phyloP scores from a whole-genome alignment of 2,888 invertebrate genomes.

The Drosophila vallismaia region DNA sequence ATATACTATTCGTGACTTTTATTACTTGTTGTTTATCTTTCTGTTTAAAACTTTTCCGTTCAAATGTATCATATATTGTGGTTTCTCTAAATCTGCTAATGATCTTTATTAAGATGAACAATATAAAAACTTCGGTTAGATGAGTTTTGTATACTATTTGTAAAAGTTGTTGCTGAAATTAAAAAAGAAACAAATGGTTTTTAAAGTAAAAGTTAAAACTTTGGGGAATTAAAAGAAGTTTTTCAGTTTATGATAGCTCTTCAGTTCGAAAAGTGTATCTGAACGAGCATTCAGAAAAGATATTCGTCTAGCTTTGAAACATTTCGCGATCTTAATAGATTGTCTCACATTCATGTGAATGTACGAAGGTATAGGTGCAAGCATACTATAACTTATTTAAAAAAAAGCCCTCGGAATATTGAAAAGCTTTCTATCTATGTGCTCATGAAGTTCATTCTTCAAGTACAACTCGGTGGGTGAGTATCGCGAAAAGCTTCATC shows the following conservation, averaged over 20 bases:
- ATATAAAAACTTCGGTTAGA: not conserved
- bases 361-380: slow-evolving; percentile 4
- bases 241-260: not conserved
- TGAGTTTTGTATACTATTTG: too few relatives aligned
- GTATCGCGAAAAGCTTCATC: slow-evolving; percentile 57
- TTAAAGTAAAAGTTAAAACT: too few relatives aligned
- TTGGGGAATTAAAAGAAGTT: too few relatives aligned
- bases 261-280: not conserved
- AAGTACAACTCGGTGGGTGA: slow-evolving; percentile 65
- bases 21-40: not conserved
- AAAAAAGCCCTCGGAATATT: slow-evolving; percentile 26
- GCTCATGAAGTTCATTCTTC: slow-evolving; percentile 54
- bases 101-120: not conserved
- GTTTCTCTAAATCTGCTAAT: not conserved
- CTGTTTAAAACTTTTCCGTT: not conserved
- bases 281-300: not conserved
- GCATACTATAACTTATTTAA: slow-evolving; percentile 22
- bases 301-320: slow-evolving; percentile 6
- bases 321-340: slow-evolving; percentile 31
- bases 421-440: slow-evolving; percentile 33
- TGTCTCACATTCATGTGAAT: slow-evolving; percentile 6
- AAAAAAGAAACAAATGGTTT: too few relatives aligned
- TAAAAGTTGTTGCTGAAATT: too few relatives aligned
- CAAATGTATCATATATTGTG: not conserved
- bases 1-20: not conserved